phyloP scores from a whole-genome alignment of 2,888 invertebrate genomes.

The Silvanus unidentatus region DNA sequence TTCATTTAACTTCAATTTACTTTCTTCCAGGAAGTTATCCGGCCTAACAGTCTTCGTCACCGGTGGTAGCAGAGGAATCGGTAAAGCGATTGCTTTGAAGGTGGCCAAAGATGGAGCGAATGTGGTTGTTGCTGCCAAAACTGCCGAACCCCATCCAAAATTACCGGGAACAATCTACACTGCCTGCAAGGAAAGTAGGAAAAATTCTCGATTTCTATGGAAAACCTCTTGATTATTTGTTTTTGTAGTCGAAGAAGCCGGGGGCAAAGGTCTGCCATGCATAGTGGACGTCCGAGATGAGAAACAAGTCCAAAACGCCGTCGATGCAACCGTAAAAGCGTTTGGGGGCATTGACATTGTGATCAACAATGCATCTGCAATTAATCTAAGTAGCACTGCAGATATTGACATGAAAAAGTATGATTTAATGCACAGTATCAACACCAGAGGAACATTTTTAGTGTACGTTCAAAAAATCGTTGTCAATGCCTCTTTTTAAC shows the following conservation, averaged over 20 bases:
- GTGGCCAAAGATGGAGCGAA: constrained; percentile 90
- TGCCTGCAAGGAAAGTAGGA: constrained; percentile 78
- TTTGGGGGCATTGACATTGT: constrained; percentile 96
- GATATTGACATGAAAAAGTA: constrained; percentile 92
- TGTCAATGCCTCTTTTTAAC: not conserved
- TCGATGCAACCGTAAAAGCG: constrained; percentile 68
- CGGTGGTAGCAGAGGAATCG: constrained; percentile 94
- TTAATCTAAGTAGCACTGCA: constrained; percentile 73
- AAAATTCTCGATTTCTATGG: constrained; percentile 4
- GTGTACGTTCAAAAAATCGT: constrained; percentile 59
- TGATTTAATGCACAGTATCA: constrained; percentile 93
- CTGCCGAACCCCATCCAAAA: constrained; percentile 83
- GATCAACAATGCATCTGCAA: constrained; percentile 95
- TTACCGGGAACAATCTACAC: constrained; percentile 88
- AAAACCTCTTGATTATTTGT: not conserved
- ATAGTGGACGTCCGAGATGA: constrained; percentile 85
- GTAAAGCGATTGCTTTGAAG: constrained; percentile 89
- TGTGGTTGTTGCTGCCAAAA: constrained; percentile 87
- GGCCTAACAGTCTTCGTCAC: constrained; percentile 92
- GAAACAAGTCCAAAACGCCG: constrained; percentile 62
- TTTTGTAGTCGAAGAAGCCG: constrained; percentile 80
- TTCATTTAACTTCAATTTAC: not conserved
- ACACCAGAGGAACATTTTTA: constrained; percentile 90
- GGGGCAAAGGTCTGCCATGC: constrained; percentile 81
- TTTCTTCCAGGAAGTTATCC: constrained; percentile 59